Conservation (phyloP, 2,113 vertebrate genomes). For the Alouatta palliata region DNA sequence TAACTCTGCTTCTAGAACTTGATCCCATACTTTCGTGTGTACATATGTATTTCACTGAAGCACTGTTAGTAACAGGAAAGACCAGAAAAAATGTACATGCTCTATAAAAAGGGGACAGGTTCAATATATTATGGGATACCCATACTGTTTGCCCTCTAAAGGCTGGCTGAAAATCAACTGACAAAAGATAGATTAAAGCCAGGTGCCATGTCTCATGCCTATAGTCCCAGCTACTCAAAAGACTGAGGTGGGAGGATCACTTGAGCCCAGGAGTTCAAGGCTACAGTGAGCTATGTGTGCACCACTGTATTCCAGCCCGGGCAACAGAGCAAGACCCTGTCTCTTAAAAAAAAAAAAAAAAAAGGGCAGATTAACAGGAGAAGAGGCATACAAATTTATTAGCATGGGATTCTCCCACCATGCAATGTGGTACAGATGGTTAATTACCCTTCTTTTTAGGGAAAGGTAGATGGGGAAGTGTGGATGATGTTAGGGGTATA, state of each 20-base stretch:
- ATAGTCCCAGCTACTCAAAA: too few relatives aligned
- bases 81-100: not conserved
- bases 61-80: not conserved
- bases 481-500: not conserved
- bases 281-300: too few relatives aligned
- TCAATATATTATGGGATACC: too few relatives aligned
- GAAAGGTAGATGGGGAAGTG: not conserved
- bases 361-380: not conserved
- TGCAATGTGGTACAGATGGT: not conserved
- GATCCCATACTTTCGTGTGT: not conserved
- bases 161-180: not conserved
- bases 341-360: too few relatives aligned
- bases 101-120: not conserved
- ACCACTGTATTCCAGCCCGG: too few relatives aligned
- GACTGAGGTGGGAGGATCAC: too few relatives aligned
- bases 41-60: not conserved
- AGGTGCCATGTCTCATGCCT: too few relatives aligned
- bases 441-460: not conserved
- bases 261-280: too few relatives aligned
- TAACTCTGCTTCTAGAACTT: not conserved
- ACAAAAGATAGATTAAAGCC: not conserved
- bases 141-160: not conserved
- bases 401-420: not conserved
- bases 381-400: not conserved
- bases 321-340: too few relatives aligned